phyloP scores from a whole-genome alignment of 2,888 invertebrate species.

The Piscicola geometra region DNA sequence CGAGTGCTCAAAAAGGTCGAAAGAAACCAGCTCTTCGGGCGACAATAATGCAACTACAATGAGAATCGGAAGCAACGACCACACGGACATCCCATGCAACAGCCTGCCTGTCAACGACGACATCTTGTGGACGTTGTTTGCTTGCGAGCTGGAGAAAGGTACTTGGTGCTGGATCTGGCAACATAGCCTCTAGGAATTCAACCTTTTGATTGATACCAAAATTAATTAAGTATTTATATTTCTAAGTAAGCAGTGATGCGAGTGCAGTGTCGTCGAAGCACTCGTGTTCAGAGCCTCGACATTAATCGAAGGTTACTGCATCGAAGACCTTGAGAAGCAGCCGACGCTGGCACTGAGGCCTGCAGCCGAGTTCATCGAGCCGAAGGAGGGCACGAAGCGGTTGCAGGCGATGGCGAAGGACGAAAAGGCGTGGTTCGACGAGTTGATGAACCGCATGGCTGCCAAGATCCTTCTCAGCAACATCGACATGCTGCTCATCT shows the following conservation, averaged over 20 bases:
- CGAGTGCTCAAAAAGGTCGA: neutral
- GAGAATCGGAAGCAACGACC: neutral
- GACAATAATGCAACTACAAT: neutral
- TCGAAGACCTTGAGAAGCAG: slow-evolving; percentile 51
- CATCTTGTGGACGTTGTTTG: slow-evolving; percentile 52
- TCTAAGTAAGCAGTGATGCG: too few relatives aligned
- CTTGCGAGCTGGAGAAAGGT: slow-evolving; percentile 54
- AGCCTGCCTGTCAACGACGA: slow-evolving; percentile 44
- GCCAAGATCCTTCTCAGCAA: slow-evolving; percentile 50
- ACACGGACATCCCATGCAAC: neutral
- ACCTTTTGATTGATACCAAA: too few relatives aligned
- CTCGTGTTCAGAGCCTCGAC: neutral
- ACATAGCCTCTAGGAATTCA: too few relatives aligned
- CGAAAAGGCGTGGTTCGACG: slow-evolving; percentile 48
- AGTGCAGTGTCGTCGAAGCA: too few relatives aligned
- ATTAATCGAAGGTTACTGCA: slow-evolving; percentile 52
- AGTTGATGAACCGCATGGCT: slow-evolving; percentile 51
- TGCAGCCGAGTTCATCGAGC: slow-evolving; percentile 51
- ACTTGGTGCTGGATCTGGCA: neutral
- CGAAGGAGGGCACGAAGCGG: slow-evolving; percentile 54
- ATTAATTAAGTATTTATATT: too few relatives aligned
- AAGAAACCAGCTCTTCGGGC: neutral
- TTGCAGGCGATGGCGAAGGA: slow-evolving; percentile 50
- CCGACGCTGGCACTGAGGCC: slow-evolving; percentile 51
- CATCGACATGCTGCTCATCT: slow-evolving; percentile 52